These are phyloP conservation scores for Drosophila paramelanica DNA, from an alignment of 2,888 invertebrate species.

Conservation along the genomic window DNA sequence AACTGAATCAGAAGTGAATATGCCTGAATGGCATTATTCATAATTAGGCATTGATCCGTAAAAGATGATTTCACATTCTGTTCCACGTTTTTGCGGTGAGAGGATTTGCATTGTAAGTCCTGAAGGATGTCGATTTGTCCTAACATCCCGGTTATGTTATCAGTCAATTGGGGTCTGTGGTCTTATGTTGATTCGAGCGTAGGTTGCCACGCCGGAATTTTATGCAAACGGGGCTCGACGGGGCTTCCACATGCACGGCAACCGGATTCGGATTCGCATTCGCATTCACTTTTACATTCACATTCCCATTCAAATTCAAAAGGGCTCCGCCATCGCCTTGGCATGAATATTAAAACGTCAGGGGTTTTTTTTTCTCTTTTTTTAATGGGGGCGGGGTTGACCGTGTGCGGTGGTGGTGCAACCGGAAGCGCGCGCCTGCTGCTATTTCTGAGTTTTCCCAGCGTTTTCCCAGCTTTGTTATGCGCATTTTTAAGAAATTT, in stretches of 20 bases:
- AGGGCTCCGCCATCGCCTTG: constrained; percentile 39
- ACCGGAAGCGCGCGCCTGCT: constrained; percentile 38
- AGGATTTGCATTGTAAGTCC: constrained; percentile 74
- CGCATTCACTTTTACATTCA: constrained; percentile 41
- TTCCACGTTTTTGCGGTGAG: constrained; percentile 59
- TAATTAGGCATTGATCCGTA: constrained; percentile 82
- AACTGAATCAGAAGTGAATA: not conserved
- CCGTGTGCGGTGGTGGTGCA: constrained; percentile 39
- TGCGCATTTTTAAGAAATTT: constrained; percentile 76
- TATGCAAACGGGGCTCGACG: constrained; percentile 47
- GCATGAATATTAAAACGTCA: constrained; percentile 69
- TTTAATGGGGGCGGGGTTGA: constrained; percentile 7
- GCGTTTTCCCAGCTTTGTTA: constrained; percentile 51
- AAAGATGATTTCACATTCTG: constrained; percentile 82
- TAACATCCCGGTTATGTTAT: not conserved
- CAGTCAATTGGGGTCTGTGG: constrained; percentile 41
- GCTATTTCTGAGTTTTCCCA: constrained; percentile 32
- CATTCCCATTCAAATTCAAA: constrained; percentile 58
- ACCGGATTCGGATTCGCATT: constrained; percentile 19
- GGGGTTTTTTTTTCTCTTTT: constrained; percentile 30
- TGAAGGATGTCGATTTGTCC: constrained; percentile 1
- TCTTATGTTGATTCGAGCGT: constrained; percentile 81
- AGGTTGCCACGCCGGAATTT: constrained; percentile 51
- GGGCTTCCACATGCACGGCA: constrained; percentile 14
- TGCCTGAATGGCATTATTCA: constrained; percentile 79